Conservation (phyloP, 2,888 invertebrate species). For the Yponomeuta malinellus region DNA sequence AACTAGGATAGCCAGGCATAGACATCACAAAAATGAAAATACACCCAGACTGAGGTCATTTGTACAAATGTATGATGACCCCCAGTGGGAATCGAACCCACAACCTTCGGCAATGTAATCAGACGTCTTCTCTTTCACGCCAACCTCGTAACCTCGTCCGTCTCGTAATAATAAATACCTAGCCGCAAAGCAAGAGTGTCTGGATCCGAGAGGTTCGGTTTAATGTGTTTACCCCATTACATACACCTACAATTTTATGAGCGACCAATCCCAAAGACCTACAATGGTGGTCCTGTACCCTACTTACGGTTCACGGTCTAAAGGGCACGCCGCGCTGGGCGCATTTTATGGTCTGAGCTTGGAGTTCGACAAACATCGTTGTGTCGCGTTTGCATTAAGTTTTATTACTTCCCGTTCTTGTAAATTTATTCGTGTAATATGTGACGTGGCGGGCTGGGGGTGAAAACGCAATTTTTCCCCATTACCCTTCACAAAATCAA, state of each 20-base stretch:
- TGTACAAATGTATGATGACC: too few relatives aligned
- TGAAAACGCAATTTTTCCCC: slow-evolving; percentile 42
- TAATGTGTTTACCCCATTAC: slow-evolving; percentile 69
- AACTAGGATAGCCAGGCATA: too few relatives aligned
- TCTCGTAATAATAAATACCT: neutral
- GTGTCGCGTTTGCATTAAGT: slow-evolving; percentile 64
- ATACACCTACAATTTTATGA: slow-evolving; percentile 35
- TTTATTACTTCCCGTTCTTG: slow-evolving; percentile 66
- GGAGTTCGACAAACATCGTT: slow-evolving; percentile 63
- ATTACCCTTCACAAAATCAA: slow-evolving; percentile 28
- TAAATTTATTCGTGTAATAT: slow-evolving; percentile 63
- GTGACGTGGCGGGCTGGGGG: slow-evolving; percentile 32
- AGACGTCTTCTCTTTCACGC: too few relatives aligned
- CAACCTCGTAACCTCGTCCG: neutral
- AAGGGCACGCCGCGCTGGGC: slow-evolving; percentile 40
- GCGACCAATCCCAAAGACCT: slow-evolving; percentile 10
- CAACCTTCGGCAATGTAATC: too few relatives aligned
- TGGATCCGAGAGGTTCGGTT: slow-evolving; percentile 28
- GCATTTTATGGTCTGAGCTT: slow-evolving; percentile 40
- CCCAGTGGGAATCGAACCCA: too few relatives aligned
- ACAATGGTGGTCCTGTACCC: neutral
- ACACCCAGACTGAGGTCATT: too few relatives aligned
- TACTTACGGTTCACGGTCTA: slow-evolving; percentile 11
- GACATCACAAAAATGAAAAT: too few relatives aligned
- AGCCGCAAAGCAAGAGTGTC: neutral